phyloP scores from a whole-genome alignment of 2,113 vertebrate species.

The Triplophysa siluroides region DNA sequence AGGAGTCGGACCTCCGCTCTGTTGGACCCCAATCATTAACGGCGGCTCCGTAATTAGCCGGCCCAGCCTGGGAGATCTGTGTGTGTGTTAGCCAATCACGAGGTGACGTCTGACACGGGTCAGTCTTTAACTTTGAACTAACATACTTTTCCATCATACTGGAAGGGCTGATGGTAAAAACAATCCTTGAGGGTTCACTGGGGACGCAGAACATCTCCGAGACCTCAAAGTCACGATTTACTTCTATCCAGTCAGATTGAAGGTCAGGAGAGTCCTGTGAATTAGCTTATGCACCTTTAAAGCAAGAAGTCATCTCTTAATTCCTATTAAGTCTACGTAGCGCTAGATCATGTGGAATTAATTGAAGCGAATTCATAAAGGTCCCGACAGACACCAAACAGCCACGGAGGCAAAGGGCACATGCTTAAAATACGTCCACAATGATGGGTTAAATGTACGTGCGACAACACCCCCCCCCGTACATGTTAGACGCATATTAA shows the following conservation, averaged over 20 bases:
- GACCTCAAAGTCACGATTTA: background rate
- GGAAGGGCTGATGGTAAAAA: conserved; percentile 47
- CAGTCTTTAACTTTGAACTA: conserved; percentile 75
- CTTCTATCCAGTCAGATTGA: conserved; percentile 17
- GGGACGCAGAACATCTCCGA: conserved; percentile 24
- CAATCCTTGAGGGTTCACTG: background rate
- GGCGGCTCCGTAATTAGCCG: conserved; percentile 67
- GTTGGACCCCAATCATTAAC: conserved; percentile 74
- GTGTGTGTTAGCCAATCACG: conserved; percentile 35
- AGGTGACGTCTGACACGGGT: conserved; percentile 67
- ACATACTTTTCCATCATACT: conserved; percentile 10
- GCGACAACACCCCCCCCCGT: conserved; percentile 47
- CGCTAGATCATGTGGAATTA: conserved; percentile 73
- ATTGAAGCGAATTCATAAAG: conserved; percentile 61
- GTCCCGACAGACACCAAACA: conserved; percentile 66
- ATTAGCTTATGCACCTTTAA: conserved; percentile 67
- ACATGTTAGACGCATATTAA: conserved; percentile 58
- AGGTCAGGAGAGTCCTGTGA: conserved; percentile 54
- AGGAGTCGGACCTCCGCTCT: conserved; percentile 43
- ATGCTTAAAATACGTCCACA: conserved; percentile 61
- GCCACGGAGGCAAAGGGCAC: conserved; percentile 65
- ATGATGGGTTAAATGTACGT: conserved; percentile 63
- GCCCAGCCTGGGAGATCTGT: conserved; percentile 33
- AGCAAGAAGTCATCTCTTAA: conserved; percentile 59
- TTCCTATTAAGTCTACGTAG: conserved; percentile 73